These are phyloP conservation scores for Drosophila vallismaia DNA, from an alignment of 2,888 invertebrate species.

Conservation along the genomic window DNA sequence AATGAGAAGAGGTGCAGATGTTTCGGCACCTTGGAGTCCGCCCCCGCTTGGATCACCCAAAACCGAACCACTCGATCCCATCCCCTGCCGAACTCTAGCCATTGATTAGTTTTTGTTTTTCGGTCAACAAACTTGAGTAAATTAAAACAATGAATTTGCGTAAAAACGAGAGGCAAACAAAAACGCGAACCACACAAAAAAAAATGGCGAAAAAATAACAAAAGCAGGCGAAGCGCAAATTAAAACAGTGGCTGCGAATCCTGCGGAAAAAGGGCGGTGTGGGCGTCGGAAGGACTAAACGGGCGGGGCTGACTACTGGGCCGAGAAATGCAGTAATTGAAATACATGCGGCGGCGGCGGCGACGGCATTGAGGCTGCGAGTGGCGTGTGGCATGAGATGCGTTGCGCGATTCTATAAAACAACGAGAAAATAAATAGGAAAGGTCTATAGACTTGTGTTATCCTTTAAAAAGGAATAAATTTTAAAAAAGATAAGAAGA, in stretches of 20 bases:
- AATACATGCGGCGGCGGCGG: slow-evolving; percentile 69
- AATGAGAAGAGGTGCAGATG: slow-evolving; percentile 43
- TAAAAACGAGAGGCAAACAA: slow-evolving; percentile 57
- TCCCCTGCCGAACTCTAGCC: slow-evolving; percentile 25
- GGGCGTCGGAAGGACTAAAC: slow-evolving; percentile 3
- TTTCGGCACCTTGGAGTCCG: slow-evolving; percentile 51
- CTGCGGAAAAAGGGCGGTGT: slow-evolving; percentile 7
- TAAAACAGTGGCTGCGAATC: slow-evolving; percentile 57
- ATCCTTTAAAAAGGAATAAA: neutral
- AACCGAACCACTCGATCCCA: slow-evolving; percentile 1
- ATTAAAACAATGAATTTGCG: slow-evolving; percentile 78
- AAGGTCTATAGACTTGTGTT: neutral
- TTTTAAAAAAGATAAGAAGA: neutral
- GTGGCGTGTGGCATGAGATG: slow-evolving; percentile 37
- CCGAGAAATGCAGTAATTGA: slow-evolving; percentile 76
- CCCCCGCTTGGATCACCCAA: too few species aligned
- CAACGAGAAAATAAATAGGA: neutral
- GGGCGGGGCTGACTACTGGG: slow-evolving; percentile 7
- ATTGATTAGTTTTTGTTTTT: slow-evolving; percentile 76
- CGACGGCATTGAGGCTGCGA: slow-evolving; percentile 51
- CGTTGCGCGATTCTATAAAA: slow-evolving; percentile 21
- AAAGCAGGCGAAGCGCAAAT: slow-evolving; percentile 60
- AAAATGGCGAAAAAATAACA: slow-evolving; percentile 40
- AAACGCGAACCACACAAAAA: slow-evolving; percentile 19
- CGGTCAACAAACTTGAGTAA: slow-evolving; percentile 76